Base-by-base conservation (phyloP, 1,140 invertebrate genomes). In the Lanistes nyassanus region DNA sequence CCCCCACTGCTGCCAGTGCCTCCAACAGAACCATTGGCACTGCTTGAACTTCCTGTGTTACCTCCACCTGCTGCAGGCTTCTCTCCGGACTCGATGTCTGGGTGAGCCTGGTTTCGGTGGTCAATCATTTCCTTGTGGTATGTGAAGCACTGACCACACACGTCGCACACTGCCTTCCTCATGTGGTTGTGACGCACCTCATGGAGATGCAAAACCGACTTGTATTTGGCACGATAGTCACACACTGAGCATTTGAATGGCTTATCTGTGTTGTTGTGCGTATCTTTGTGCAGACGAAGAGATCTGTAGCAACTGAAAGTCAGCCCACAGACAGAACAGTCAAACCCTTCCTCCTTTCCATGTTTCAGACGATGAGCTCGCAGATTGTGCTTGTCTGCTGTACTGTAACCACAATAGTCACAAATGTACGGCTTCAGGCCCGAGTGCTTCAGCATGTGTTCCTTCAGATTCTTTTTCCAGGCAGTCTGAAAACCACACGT, bases 381-480 rank as follows among this genome's bases (percentile, higher is more conserved):
- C 2, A 81, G 72, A 55, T 81, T 81, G 55, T 77, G 74, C 19
- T 70, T 76, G 53, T 78, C 78, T 11, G 79, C 73, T 2, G 80
- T 79, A 31, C 76, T 79, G 68, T 78, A 81, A 26, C 75, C 78
- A 56, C 83, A 84, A 19, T 80, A 60, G 53, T 83, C 76, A 68
- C 83, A 84, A 19, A 76, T 53, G 64, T 81, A 84, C 39, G 82
- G 82, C 64, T 83, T 83, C 55, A 82, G 69, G 16, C 81, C 82
- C 23, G 79, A 76, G 60, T 85, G 83, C 67, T 81, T 85, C 16
- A 81, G 36, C 64, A 85, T 78, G 69, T 85, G 83, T 51, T 79
- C 77, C 39, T 79, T 82, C 26, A 82, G 77, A 70, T 81, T 81
- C 42, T 81, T 80, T 60, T 78, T 79, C 79, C 79, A 80, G 29